Percentiles rank a stretch among this genome's conserved stretches.
Evolutionary conservation across 1,140 invertebrate genomes (phyloP).

Genomic region (Pseudoatta argentina): DNA sequence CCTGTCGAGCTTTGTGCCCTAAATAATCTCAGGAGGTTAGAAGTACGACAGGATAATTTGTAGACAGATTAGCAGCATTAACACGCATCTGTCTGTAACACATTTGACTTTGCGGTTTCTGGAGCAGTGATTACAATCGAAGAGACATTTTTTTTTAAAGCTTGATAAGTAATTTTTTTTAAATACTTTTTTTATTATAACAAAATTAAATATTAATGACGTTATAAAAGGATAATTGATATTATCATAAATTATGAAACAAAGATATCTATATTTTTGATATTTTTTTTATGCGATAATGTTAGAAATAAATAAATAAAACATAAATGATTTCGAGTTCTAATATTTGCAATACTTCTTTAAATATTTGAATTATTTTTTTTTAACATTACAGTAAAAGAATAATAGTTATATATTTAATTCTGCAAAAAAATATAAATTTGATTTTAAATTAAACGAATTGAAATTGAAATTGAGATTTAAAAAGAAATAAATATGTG

Average conservation of each 20-base stretch:
- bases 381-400: neutral
- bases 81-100: neutral
- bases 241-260: neutral
- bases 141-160: neutral
- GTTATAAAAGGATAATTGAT: neutral
- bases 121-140: neutral
- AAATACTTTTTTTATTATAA: neutral
- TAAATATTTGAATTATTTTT: neutral
- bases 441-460: neutral
- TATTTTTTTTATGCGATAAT: neutral
- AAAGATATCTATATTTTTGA: neutral
- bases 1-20: neutral
- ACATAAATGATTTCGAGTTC: neutral
- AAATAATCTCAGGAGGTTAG: neutral
- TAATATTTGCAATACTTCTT: neutral
- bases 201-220: neutral
- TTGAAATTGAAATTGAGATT: neutral
- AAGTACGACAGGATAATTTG: neutral
- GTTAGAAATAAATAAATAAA: neutral
- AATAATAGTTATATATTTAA: neutral
- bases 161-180: neutral
- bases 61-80: neutral
- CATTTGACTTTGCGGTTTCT: neutral
- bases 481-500: neutral
- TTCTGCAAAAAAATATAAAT: neutral